Evolutionary conservation across 2,113 vertebrate genomes (phyloP).

Genomic region (Pelvicachromis taeniatus): DNA sequence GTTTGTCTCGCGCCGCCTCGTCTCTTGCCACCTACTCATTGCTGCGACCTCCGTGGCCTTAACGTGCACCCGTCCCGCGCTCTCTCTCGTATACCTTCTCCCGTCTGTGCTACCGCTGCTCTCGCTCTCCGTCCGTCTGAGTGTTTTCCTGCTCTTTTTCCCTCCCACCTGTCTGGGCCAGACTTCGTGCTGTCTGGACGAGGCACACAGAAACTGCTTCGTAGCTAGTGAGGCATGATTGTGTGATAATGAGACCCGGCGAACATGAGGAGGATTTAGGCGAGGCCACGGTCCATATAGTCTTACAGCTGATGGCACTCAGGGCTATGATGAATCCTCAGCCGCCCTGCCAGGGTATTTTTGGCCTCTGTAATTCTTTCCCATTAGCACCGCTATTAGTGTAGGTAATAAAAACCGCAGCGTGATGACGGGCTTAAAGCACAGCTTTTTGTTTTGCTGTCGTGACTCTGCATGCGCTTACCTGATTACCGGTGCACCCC

Average conservation of each 20-base stretch:
- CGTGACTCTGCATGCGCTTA: neutral
- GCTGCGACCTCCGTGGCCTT: neutral
- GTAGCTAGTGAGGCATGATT: conserved; percentile 25
- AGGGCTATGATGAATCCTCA: neutral
- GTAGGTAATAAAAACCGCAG: conserved; percentile 38
- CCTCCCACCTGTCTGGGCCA: conserved; percentile 45
- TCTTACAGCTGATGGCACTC: conserved; percentile 18
- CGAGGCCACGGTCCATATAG: conserved; percentile 26
- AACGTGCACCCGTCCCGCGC: neutral
- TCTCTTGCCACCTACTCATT: neutral
- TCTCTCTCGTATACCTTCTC: neutral
- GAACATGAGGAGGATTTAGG: conserved; percentile 6
- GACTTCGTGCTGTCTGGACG: neutral
- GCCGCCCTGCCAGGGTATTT: conserved; percentile 40
- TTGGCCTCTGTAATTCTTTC: conserved; percentile 38
- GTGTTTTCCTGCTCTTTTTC: neutral
- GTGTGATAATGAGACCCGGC: conserved; percentile 40
- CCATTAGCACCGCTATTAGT: conserved; percentile 51
- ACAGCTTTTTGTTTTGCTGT: neutral
- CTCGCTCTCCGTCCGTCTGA: neutral
- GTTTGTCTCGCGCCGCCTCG: neutral
- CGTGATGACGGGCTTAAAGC: neutral
- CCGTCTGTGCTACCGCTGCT: fast-evolving
- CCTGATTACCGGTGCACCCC: neutral
- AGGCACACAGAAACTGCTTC: conserved; percentile 21